These are phyloP conservation scores for Dasypogon diadema DNA, from an alignment of 2,888 invertebrate species.

Conservation along the genomic window DNA sequence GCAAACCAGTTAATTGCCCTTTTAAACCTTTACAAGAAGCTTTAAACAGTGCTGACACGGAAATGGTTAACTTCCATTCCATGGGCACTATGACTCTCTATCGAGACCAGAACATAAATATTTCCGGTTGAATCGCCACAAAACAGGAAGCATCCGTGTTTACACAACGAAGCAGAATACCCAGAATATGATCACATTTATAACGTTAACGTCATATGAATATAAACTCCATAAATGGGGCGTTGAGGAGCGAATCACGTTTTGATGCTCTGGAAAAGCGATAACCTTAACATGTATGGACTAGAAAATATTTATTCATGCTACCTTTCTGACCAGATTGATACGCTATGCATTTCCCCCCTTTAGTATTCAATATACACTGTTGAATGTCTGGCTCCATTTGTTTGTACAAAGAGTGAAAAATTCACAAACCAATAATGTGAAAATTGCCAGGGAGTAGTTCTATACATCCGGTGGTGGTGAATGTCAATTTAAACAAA, in stretches of 20 bases:
- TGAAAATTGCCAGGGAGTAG: neutral
- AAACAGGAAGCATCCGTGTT: slow-evolving; percentile 38
- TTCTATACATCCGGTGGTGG: neutral
- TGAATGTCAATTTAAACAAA: neutral
- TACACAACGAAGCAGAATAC: slow-evolving; percentile 1
- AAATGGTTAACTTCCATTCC: neutral
- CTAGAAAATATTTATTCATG: slow-evolving; percentile 15
- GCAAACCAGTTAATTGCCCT: neutral
- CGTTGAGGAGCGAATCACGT: slow-evolving; percentile 18
- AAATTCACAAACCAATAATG: neutral
- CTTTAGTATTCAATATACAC: neutral
- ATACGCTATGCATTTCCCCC: slow-evolving; percentile 8
- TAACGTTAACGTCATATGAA: slow-evolving; percentile 38
- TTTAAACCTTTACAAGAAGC: neutral
- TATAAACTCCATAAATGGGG: slow-evolving; percentile 34
- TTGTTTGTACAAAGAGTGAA: neutral
- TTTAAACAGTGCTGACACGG: neutral
- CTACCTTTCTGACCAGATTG: slow-evolving; percentile 12
- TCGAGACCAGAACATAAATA: slow-evolving; percentile 22
- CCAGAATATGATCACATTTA: slow-evolving; percentile 40
- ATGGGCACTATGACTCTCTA: neutral
- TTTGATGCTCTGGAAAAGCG: slow-evolving; percentile 3
- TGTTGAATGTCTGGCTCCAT: neutral
- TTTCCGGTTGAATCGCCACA: slow-evolving; percentile 31
- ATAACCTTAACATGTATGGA: neutral